A percentile compares a stretch with the other conserved stretches of the same genome.
Conservation (phyloP, 2,888 invertebrate species). For the Oligia latruncula region DNA sequence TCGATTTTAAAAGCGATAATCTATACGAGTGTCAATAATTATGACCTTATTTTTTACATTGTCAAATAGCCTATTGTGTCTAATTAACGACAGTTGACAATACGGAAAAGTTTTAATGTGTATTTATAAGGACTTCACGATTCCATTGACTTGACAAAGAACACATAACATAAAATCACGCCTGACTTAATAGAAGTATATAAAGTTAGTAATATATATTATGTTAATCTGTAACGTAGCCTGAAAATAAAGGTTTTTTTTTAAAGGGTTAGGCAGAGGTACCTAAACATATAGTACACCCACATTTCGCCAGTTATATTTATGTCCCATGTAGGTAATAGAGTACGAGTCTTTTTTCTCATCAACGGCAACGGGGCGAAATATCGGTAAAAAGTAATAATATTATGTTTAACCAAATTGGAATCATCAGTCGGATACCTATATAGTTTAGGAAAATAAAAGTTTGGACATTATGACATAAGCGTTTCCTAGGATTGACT, state of each 20-base stretch:
- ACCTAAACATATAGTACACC: neutral
- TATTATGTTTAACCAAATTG: neutral
- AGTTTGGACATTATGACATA: neutral
- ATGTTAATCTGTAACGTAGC: no score
- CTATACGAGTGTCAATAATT: no score
- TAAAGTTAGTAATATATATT: no score
- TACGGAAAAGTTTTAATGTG: no score
- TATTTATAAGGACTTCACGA: neutral
- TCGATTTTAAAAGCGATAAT: no score
- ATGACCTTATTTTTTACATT: no score
- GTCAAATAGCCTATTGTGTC: no score
- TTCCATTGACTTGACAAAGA: neutral
- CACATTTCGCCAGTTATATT: constrained; percentile 1
- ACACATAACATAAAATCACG: neutral
- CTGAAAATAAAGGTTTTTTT: no score
- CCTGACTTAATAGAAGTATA: no score
- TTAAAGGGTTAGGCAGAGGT: no score
- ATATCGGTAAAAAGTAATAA: neutral
- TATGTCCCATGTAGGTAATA: neutral
- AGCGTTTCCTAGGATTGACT: neutral
- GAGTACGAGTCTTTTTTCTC: neutral
- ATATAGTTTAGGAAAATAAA: neutral
- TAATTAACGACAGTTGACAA: no score
- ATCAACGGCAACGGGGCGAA: neutral
- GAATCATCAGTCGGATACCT: neutral